phyloP scores from a whole-genome alignment of 2,113 vertebrate genomes.

The Vulpes vulpes region DNA sequence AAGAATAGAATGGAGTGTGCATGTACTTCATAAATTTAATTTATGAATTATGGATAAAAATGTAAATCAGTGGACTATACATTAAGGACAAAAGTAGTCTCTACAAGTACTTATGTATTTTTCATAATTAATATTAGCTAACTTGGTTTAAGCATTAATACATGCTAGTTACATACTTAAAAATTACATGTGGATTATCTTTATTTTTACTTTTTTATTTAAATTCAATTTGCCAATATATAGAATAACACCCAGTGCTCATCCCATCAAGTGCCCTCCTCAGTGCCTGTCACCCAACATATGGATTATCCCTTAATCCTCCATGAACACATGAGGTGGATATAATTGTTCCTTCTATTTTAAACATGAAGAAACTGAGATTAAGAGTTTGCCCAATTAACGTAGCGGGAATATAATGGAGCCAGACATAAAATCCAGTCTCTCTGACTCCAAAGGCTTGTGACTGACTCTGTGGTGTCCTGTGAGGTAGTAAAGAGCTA shows the following conservation, averaged over 20 bases:
- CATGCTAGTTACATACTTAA: neutral
- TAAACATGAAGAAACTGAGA: conserved; percentile 7
- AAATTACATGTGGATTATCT: neutral
- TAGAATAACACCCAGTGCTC: too few species aligned
- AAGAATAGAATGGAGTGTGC: neutral
- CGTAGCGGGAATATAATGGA: neutral
- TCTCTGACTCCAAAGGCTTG: neutral
- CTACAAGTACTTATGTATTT: neutral
- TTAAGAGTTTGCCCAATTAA: neutral
- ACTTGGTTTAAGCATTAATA: neutral
- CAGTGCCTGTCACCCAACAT: neutral
- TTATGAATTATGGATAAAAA: neutral
- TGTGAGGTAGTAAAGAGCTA: neutral
- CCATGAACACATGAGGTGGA: neutral
- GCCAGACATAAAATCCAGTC: neutral
- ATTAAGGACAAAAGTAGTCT: neutral
- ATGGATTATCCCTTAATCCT: neutral
- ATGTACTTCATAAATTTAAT: neutral
- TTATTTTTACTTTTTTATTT: too few species aligned
- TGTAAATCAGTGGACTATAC: neutral
- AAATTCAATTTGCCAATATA: too few species aligned
- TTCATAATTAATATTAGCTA: neutral
- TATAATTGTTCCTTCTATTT: neutral
- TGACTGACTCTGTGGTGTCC: neutral
- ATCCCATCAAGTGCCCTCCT: too few species aligned